Conservation (phyloP, 2,797 vertebrate species). For the Notolepis coatsorum region DNA sequence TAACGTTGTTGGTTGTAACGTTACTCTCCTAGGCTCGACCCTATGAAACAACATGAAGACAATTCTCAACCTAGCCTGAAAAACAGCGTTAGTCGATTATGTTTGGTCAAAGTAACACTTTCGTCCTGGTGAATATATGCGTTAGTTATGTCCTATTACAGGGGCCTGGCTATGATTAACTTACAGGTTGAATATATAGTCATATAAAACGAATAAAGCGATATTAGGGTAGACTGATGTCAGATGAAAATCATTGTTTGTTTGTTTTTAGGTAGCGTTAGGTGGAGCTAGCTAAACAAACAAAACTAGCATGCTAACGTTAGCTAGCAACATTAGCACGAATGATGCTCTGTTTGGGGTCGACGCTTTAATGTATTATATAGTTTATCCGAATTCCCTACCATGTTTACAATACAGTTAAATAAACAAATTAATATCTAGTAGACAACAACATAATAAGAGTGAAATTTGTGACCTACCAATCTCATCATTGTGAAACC, state of each 20-base stretch:
- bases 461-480: constrained; percentile 38
- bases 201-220: too few species aligned
- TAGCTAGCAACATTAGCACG: constrained; percentile 25
- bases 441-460: accelerated
- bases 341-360: neutral
- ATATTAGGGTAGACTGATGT: too few species aligned
- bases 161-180: too few species aligned
- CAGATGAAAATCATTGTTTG: neutral
- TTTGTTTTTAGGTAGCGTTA: neutral
- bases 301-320: constrained; percentile 23
- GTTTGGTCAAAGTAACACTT: too few species aligned
- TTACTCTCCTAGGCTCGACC: too few species aligned
- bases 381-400: neutral
- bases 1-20: too few species aligned
- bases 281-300: neutral
- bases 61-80: too few species aligned
- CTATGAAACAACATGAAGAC: too few species aligned
- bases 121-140: too few species aligned
- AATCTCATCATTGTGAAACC: constrained; percentile 56
- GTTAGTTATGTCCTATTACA: too few species aligned
- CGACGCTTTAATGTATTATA: neutral
- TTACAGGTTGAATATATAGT: too few species aligned
- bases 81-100: too few species aligned
- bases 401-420: neutral
- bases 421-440: neutral